A percentile compares a stretch with the other conserved stretches of the same genome.
Conservation (phyloP, 2,113 vertebrate genomes). For the Furnarius figulus region DNA sequence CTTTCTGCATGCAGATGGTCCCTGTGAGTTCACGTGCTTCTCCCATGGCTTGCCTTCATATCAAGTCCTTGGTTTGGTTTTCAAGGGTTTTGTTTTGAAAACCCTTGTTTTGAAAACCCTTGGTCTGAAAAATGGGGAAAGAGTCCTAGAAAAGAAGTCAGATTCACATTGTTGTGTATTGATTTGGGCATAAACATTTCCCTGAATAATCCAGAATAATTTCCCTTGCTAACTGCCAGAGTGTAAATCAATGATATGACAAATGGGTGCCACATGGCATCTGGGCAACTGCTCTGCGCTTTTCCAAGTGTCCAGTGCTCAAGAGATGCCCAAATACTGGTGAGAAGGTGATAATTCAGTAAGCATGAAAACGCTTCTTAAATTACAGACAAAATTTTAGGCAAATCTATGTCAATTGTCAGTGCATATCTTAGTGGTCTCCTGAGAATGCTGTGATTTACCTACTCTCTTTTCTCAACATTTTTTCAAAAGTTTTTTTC, state of each 20-base stretch:
- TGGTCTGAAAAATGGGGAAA: not conserved
- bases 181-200: not conserved
- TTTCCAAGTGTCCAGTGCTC: not conserved
- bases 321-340: not conserved
- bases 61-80: not conserved
- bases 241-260: not conserved
- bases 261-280: not conserved
- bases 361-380: constrained; percentile 4
- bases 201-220: not conserved
- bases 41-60: not conserved
- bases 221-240: not conserved
- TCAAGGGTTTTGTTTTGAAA: not conserved
- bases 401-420: constrained; percentile 47
- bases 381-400: constrained; percentile 40
- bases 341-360: not conserved
- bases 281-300: not conserved
- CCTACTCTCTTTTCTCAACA: constrained; percentile 42
- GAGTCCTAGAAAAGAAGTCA: not conserved
- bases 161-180: not conserved
- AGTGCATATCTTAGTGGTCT: constrained; percentile 38
- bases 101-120: not conserved
- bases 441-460: constrained; percentile 37
- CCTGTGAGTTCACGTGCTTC: not conserved
- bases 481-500: constrained; percentile 64
- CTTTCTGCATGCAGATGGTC: not conserved